Evolutionary conservation across 2,113 vertebrate genomes (phyloP).

Genomic region (Morone saxatilis): DNA sequence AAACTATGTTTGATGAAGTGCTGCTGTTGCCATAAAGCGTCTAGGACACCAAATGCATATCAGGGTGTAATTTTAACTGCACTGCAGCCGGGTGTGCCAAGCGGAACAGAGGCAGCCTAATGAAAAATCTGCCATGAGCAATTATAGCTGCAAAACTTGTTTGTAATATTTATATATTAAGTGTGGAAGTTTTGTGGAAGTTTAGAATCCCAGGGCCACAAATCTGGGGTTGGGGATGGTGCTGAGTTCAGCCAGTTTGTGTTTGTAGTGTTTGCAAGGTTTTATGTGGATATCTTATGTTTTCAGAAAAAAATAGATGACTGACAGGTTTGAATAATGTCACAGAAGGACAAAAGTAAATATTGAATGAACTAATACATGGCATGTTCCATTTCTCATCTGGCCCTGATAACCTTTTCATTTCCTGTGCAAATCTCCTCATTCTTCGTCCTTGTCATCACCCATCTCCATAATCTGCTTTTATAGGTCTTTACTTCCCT

Average conservation of each 20-base stretch:
- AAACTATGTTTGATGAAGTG: slow-evolving; percentile 13
- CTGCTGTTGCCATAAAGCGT: slow-evolving; percentile 1
- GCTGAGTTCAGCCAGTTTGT: background rate
- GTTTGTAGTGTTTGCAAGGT: background rate
- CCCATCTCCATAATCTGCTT: slow-evolving; percentile 35
- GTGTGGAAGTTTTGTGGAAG: slow-evolving; percentile 7
- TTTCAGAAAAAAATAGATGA: slow-evolving; percentile 3
- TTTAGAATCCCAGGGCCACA: background rate
- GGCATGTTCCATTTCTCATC: background rate
- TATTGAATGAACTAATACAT: background rate
- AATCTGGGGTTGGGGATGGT: background rate
- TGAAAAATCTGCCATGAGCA: slow-evolving; percentile 18
- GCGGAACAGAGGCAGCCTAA: background rate
- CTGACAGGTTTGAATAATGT: background rate
- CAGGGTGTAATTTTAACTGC: slow-evolving; percentile 24
- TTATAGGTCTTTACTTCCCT: background rate
- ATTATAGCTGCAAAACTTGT: slow-evolving; percentile 31
- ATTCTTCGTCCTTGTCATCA: slow-evolving; percentile 19
- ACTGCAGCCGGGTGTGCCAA: background rate
- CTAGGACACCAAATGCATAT: slow-evolving; percentile 1
- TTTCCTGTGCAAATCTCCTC: slow-evolving; percentile 10
- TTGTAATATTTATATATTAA: slow-evolving; percentile 53
- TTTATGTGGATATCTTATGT: slow-evolving; percentile 15
- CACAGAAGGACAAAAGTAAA: slow-evolving; percentile 22
- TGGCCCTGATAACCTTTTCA: slow-evolving; percentile 3